These are phyloP conservation scores for Gyrodactylus bullatarudis DNA, from an alignment of 1,140 invertebrate genomes.

Conservation along the genomic window DNA sequence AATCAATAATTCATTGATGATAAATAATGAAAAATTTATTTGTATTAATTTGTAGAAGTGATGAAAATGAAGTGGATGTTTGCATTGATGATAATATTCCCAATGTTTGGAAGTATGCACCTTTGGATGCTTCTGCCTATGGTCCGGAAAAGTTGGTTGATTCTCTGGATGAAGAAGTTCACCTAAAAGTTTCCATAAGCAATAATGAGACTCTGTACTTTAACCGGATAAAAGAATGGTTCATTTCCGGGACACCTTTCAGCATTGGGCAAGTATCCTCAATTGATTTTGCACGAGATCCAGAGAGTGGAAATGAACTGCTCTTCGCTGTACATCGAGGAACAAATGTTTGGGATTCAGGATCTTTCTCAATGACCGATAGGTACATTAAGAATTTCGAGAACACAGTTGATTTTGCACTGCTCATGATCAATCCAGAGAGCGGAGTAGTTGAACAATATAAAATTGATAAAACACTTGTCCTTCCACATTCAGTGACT, in stretches of 20 bases:
- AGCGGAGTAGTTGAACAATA: not conserved
- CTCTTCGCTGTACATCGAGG: conserved; percentile 1
- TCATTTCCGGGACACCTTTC: not conserved
- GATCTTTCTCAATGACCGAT: not conserved
- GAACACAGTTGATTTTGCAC: not conserved
- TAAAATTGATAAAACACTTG: not conserved
- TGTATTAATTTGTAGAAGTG: not conserved
- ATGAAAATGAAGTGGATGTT: too few species aligned
- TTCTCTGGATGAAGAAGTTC: not conserved
- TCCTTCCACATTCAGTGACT: not conserved
- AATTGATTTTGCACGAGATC: not conserved
- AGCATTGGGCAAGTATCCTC: not conserved
- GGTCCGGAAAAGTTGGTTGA: not conserved
- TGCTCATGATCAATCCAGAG: not conserved
- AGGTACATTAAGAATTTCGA: not conserved
- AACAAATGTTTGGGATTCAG: not conserved
- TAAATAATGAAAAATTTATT: not conserved
- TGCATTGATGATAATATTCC: not conserved
- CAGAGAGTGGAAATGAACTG: not conserved
- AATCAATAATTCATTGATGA: too few species aligned
- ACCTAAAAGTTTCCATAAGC: not conserved
- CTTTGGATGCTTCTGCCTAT: not conserved
- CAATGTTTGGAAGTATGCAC: not conserved
- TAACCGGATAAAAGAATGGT: not conserved
- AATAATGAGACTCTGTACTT: not conserved